These are phyloP conservation scores for Oryzias dopingdopingensis DNA, from an alignment of 2,797 vertebrate species.

Conservation along the genomic window DNA sequence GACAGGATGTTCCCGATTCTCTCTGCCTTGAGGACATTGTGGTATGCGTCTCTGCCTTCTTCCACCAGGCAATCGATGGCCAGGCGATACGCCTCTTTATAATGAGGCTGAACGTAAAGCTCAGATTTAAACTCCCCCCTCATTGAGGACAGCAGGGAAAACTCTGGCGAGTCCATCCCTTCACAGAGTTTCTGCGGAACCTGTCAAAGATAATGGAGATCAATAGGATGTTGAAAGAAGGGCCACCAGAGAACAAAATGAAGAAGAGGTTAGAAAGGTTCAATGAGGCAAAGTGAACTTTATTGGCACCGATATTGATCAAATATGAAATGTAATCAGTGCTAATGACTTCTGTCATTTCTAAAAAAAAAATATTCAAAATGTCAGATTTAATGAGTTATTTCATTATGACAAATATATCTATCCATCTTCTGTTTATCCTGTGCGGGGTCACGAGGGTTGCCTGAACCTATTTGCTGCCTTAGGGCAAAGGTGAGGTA, in stretches of 20 bases:
- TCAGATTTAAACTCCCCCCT: slow-evolving; percentile 84
- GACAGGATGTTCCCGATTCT: slow-evolving; percentile 87
- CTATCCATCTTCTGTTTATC: no score
- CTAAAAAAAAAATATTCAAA: no score
- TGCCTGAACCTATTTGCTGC: no score
- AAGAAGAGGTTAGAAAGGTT: neutral
- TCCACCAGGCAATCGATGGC: slow-evolving; percentile 88
- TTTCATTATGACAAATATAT: no score
- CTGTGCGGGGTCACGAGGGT: no score
- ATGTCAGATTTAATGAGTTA: no score
- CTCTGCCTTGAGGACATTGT: slow-evolving; percentile 87
- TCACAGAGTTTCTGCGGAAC: slow-evolving; percentile 25
- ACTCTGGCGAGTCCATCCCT: slow-evolving; percentile 81
- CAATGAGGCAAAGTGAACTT: neutral
- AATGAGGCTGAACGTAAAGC: slow-evolving; percentile 89
- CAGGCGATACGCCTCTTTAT: slow-evolving; percentile 91
- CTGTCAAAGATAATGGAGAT: slow-evolving; percentile 42
- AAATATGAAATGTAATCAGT: no score
- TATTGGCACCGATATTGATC: neutral
- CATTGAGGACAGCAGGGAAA: slow-evolving; percentile 87
- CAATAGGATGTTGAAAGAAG: slow-evolving; percentile 16
- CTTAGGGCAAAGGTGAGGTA: no score
- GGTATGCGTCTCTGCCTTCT: slow-evolving; percentile 81
- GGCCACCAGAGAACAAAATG: slow-evolving; percentile 15
- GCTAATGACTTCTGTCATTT: no score